Percentiles rank a stretch among this genome's conserved stretches.
phyloP scores from a whole-genome alignment of 1,140 invertebrate genomes.

The Ectropis grisescens region DNA sequence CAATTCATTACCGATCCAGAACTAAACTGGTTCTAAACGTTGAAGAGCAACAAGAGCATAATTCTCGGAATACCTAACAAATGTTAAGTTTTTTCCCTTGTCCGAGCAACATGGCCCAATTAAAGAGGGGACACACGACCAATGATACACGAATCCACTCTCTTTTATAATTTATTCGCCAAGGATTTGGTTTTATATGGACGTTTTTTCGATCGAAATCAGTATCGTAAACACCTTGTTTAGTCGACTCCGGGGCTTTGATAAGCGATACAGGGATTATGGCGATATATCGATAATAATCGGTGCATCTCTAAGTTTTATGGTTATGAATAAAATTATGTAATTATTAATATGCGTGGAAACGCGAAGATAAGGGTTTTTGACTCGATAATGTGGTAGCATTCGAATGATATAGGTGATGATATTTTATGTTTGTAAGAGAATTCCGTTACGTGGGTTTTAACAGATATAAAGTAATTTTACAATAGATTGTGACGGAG shows the following conservation, averaged over 20 bases:
- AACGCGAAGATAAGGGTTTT: too few relatives aligned
- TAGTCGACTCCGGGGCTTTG: conserved; percentile 33
- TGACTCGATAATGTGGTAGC: too few relatives aligned
- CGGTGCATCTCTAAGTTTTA: neutral
- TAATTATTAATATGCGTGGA: too few relatives aligned
- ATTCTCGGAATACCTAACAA: conserved; percentile 66
- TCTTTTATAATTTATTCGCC: conserved; percentile 62
- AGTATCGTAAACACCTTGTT: conserved; percentile 63
- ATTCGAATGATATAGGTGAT: too few relatives aligned
- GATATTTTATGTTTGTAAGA: too few relatives aligned
- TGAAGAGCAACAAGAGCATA: conserved; percentile 51
- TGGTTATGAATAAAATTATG: too few relatives aligned
- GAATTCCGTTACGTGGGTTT: too few relatives aligned
- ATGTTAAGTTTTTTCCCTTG: conserved; percentile 59
- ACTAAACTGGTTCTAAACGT: conserved; percentile 23
- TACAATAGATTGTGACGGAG: too few relatives aligned
- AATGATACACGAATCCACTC: too few relatives aligned
- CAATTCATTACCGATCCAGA: conserved; percentile 17
- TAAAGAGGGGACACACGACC: conserved; percentile 40
- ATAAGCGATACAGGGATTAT: conserved; percentile 18
- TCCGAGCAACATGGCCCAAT: conserved; percentile 55
- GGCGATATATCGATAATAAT: conserved; percentile 16
- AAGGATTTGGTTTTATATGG: conserved; percentile 40
- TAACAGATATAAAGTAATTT: too few relatives aligned
- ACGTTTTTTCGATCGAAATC: conserved; percentile 54